Evolutionary conservation across 2,113 vertebrate genomes (phyloP), one percentile per base, ranked within the genome.

Genomic region (Lontra canadensis): DNA sequence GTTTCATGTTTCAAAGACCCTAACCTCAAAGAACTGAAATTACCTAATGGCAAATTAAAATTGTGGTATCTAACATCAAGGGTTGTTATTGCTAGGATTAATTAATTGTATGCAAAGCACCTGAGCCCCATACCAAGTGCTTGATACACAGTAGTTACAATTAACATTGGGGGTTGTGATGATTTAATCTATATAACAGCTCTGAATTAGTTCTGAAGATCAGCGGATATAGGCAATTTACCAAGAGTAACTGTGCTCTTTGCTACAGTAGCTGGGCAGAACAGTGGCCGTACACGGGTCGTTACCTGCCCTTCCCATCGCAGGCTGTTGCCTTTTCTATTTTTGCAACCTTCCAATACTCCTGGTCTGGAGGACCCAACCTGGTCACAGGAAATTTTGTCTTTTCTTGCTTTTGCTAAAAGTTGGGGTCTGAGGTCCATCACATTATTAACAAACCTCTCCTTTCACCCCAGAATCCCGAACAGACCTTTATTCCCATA

Each of bases 1-100:
- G 36, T 63, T 91, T 97, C 61, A 57, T 97, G 29, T 89, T 96
- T 86, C 34, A 18, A 78, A 42, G 65, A 52, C 18, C n/a, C 42
- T 95, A 74, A 55, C 15, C 29, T 94, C 63, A 92, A 74, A 94
- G 12, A 44, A 11, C 2, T 57, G 63, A 74, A 89, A 11, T 87
- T 82, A 92, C 12, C 34, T 90, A 21, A 59, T 26, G 65, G 18
- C 34, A 61, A 94, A 89, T 86, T 86, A 86, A 63, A 39, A 78
- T 17, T 57, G 4, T 7, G 31, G 4, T 25, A 55, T 36, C 14
- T 83, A 83, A 34, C n/a, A n/a, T 80, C 31, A 90, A 82, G 42
- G 12, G 18, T 2, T 67, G 2, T 26, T 76, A 3, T 79, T 34
- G 5, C 74, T 34, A 97, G 1, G 20, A 94, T 81, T 74, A 91